Evolutionary conservation across 2,888 invertebrate species (phyloP).

Genomic region (Andrena hattorfiana): DNA sequence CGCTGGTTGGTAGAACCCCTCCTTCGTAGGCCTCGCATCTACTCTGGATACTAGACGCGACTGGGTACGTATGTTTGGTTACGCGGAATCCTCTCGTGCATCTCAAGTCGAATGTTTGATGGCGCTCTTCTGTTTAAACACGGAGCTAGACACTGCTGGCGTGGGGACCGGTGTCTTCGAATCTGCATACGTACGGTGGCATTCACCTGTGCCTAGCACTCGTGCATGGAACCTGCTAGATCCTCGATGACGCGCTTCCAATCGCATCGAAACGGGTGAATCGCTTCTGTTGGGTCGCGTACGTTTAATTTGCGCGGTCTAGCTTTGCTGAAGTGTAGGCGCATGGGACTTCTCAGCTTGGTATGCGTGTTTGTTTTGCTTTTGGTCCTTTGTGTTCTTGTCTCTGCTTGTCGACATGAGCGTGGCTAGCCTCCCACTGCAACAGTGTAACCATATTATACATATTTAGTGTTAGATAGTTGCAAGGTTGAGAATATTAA

Average conservation of each 20-base stretch:
- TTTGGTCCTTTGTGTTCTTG: too few species aligned
- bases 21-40: conserved; percentile 27
- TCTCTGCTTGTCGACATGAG: too few species aligned
- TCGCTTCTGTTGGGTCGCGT: too few species aligned
- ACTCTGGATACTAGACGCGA: conserved; percentile 58
- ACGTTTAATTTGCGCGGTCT: too few species aligned
- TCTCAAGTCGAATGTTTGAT: conserved; percentile 77
- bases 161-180: conserved; percentile 49
- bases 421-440: too few species aligned
- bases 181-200: conserved; percentile 60
- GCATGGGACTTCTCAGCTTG: too few species aligned
- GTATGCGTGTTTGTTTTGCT: too few species aligned
- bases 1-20: conserved; percentile 15
- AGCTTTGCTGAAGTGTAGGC: too few species aligned
- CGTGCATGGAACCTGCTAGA: neutral
- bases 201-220: conserved; percentile 31
- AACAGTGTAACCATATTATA: too few species aligned
- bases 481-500: too few species aligned
- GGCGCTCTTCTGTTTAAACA: conserved; percentile 74
- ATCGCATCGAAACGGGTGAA: conserved; percentile 10
- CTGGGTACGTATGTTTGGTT: conserved; percentile 76
- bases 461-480: too few species aligned
- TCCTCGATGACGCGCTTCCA: conserved; percentile 6
- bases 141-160: conserved; percentile 59
- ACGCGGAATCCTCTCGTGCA: conserved; percentile 72